These are phyloP conservation scores for Drosophila lowei DNA, from an alignment of 1,140 invertebrate species.

Conservation along the genomic window DNA sequence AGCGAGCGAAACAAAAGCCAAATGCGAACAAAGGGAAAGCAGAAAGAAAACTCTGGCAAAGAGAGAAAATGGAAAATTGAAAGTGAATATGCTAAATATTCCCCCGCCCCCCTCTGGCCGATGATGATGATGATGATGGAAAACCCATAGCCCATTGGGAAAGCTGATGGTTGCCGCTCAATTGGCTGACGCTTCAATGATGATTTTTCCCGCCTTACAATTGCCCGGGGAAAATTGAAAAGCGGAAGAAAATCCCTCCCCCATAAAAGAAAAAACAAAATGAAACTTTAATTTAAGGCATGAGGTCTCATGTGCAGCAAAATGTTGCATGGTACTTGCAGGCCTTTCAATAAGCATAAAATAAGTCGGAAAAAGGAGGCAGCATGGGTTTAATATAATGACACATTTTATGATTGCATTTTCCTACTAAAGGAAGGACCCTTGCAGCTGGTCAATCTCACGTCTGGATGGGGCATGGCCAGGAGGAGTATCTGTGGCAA, in stretches of 20 bases:
- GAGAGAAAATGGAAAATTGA: slow-evolving; percentile 51
- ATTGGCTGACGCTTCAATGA: slow-evolving; percentile 30
- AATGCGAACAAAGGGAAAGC: slow-evolving; percentile 24
- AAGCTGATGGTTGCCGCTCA: slow-evolving; percentile 38
- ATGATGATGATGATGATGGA: slow-evolving; percentile 21
- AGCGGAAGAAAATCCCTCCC: slow-evolving; percentile 9
- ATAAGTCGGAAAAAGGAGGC: slow-evolving; percentile 29
- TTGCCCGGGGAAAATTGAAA: slow-evolving; percentile 21
- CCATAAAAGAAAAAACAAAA: background rate
- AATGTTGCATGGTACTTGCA: slow-evolving; percentile 56
- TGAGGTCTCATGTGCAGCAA: slow-evolving; percentile 26
- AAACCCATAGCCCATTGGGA: background rate
- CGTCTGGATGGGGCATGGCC: slow-evolving; percentile 22
- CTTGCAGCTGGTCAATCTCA: slow-evolving; percentile 75
- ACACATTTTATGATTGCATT: slow-evolving; percentile 81
- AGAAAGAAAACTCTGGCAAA: background rate
- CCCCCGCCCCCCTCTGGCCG: background rate
- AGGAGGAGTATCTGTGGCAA: background rate
- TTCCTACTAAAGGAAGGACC: slow-evolving; percentile 35
- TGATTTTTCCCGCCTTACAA: slow-evolving; percentile 44
- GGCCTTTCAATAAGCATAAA: slow-evolving; percentile 61
- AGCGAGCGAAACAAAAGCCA: slow-evolving; percentile 36
- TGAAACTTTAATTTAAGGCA: slow-evolving; percentile 43
- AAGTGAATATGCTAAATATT: slow-evolving; percentile 70
- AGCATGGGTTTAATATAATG: slow-evolving; percentile 71